Percentiles rank a stretch among this genome's conserved stretches.
Conservation (phyloP, 2,113 vertebrate species). For the Dipodomys merriami region DNA sequence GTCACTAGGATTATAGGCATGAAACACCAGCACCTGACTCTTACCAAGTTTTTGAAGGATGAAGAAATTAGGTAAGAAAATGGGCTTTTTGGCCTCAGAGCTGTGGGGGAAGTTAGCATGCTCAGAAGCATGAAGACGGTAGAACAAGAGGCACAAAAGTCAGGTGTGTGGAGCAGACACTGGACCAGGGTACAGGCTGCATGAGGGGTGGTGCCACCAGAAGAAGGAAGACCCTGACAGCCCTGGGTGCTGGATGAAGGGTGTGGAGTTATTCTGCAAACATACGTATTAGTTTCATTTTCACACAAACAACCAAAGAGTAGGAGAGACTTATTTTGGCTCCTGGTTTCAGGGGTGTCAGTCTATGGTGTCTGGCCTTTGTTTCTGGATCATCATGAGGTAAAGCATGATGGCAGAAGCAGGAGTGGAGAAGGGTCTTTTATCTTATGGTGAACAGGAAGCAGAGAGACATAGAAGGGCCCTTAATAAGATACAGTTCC, state of each 20-base stretch:
- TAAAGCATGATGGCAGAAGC: no score
- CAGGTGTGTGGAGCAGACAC: not conserved
- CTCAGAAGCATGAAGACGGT: not conserved
- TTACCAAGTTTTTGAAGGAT: not conserved
- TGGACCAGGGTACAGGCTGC: not conserved
- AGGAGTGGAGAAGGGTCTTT: no score
- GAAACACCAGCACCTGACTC: no score
- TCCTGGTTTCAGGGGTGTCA: no score
- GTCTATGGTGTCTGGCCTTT: no score
- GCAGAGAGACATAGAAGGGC: no score
- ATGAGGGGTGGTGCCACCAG: not conserved
- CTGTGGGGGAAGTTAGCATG: not conserved
- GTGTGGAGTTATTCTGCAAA: not conserved
- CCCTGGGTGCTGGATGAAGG: not conserved
- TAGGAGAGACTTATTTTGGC: no score
- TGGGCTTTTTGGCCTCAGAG: not conserved
- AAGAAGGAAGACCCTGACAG: not conserved
- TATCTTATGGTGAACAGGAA: no score
- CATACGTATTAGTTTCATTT: not conserved
- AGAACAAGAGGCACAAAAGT: not conserved
- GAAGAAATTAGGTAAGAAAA: conserved; percentile 4
- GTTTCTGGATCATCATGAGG: no score
- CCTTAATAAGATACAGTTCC: no score
- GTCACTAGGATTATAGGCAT: no score
- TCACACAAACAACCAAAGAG: no score